Evolutionary conservation across 1,140 invertebrate species (phyloP), one percentile per base, ranked within the genome.

Genomic region (Papilio machaon): DNA sequence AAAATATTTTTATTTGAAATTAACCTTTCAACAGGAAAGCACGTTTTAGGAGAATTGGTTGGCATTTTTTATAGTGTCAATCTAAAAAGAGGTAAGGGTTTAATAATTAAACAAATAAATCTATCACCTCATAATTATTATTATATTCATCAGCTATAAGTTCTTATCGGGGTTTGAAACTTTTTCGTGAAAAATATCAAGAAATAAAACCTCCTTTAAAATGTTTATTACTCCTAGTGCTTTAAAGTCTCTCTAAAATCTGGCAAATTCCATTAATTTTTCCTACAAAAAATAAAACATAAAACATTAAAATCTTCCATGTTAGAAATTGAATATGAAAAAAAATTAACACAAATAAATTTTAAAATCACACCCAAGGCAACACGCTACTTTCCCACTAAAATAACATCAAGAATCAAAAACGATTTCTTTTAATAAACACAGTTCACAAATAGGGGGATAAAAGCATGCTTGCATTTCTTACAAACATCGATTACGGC

Each of bases 401-500:
- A 64, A 2, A 64, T 19, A 30, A 64, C 19, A 64, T 23, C 19
- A 9, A 58, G 54, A 64, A 30, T 64, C n/a, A 19, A 58, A 58
- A 52, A 54, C 15, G 17, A 17, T 6, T 23, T 64, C 7, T 60
- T 60, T 23, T 23, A 30, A 23, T 23, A 64, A 54, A 54, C 15
- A 54, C 15, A 17, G 13, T 17, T 54, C n/a, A 64, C 58, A 64
- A 64, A 64, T 23, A 64, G 8, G 58, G 58, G n/a, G 19, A 23
- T n/a, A 23, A 64, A 10, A 64, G 19, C 58, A 64, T 64, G 58
- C 58, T 64, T 64, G 58, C 58, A 64, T 64, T 23, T 64, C 58
- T 2, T 64, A 64, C 58, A 64, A 64, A 64, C 58, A 64, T 64
- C 58, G 5, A 54, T 17, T 2, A 19, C 10, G 19, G 9, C 9